phyloP scores from a whole-genome alignment of 2,888 invertebrate genomes.

The Camponotus fellah region DNA sequence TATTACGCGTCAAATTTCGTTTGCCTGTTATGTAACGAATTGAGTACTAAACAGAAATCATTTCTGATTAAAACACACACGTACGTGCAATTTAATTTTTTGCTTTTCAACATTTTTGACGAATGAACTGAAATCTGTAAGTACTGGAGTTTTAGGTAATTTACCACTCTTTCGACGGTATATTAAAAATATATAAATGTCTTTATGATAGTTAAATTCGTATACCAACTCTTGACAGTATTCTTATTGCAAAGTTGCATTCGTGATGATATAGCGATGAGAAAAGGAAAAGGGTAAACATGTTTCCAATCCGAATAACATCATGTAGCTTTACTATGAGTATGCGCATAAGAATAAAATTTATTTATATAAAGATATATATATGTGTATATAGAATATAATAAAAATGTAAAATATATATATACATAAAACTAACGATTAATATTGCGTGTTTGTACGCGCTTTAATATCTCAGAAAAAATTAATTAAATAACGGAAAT shows the following conservation, averaged over 20 bases:
- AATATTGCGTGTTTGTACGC: background rate
- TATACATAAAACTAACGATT: background rate
- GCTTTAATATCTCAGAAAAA: background rate
- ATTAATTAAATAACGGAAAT: background rate
- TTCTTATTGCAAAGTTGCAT: background rate
- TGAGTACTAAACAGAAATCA: background rate
- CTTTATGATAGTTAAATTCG: slow-evolving; percentile 1
- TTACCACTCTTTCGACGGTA: background rate
- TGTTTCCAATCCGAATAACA: no score
- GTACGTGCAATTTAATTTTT: background rate
- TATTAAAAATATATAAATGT: background rate
- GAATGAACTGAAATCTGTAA: no score
- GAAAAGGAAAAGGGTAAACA: no score
- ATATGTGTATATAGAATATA: background rate
- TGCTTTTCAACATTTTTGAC: background rate
- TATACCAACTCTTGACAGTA: background rate
- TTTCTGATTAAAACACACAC: background rate
- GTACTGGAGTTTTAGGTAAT: no score
- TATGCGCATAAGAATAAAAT: background rate
- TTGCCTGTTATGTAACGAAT: background rate
- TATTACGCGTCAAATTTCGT: background rate
- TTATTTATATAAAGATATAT: background rate
- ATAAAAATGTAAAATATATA: background rate
- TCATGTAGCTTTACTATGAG: background rate
- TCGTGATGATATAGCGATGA: background rate